phyloP scores from a whole-genome alignment of 1,140 invertebrate genomes.

The Dendrolimus punctatus region DNA sequence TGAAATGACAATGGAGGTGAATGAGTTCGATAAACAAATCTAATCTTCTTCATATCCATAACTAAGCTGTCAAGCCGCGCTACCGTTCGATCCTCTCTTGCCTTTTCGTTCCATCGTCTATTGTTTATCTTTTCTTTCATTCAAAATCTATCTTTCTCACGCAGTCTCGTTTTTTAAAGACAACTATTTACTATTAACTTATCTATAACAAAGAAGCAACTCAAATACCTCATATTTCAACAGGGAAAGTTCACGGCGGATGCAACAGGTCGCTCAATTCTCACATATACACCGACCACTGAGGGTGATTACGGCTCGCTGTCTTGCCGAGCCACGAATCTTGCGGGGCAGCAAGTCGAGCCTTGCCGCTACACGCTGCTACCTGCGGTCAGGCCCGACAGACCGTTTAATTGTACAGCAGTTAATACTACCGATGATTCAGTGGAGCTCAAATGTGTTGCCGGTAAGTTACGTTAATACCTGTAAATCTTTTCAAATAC shows the following conservation, averaged over 20 bases:
- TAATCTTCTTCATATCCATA: too few relatives aligned
- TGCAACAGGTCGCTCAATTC: slow-evolving; percentile 71
- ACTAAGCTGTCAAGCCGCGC: too few relatives aligned
- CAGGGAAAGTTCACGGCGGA: slow-evolving; percentile 48
- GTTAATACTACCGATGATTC: slow-evolving; percentile 84
- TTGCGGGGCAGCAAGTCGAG: slow-evolving; percentile 77
- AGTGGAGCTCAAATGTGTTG: slow-evolving; percentile 72
- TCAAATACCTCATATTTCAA: slow-evolving; percentile 4
- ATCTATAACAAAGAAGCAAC: too few relatives aligned
- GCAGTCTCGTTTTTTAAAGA: too few relatives aligned
- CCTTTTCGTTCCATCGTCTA: too few relatives aligned
- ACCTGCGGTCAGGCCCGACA: slow-evolving; percentile 82
- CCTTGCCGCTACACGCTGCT: slow-evolving; percentile 81
- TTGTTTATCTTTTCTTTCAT: too few relatives aligned
- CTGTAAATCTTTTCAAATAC: too few relatives aligned
- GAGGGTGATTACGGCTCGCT: slow-evolving; percentile 83
- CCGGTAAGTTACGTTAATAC: slow-evolving; percentile 35
- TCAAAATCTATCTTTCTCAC: too few relatives aligned
- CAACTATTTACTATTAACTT: too few relatives aligned
- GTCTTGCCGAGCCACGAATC: slow-evolving; percentile 78
- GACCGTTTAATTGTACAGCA: slow-evolving; percentile 83
- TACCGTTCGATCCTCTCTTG: too few relatives aligned
- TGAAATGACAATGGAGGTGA: too few relatives aligned
- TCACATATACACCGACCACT: slow-evolving; percentile 84
- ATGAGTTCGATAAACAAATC: too few relatives aligned